A percentile compares a stretch with the other conserved stretches of the same genome.
Evolutionary conservation across 2,888 invertebrate species (phyloP).

Genomic region (Molanna angustata): DNA sequence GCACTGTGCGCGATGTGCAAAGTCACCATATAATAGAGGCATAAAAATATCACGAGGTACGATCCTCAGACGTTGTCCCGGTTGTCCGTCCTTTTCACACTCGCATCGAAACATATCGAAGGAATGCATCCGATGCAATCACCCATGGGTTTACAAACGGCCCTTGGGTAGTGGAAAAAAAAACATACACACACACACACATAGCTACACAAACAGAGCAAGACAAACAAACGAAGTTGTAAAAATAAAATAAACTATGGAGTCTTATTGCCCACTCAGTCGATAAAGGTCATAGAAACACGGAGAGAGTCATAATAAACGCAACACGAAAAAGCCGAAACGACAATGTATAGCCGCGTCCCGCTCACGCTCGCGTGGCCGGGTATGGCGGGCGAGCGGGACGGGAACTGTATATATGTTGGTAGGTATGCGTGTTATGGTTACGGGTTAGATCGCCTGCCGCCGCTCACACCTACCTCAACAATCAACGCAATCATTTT

Average conservation of each 20-base stretch:
- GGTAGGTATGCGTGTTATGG: no score
- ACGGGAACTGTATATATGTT: constrained; percentile 3
- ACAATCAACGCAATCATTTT: constrained; percentile 39
- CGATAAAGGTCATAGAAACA: constrained; percentile 25
- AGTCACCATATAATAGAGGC: constrained; percentile 30
- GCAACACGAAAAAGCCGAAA: constrained; percentile 21
- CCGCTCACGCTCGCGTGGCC: constrained; percentile 2
- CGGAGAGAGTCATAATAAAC: constrained; percentile 7
- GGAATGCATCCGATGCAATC: no score
- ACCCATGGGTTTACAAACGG: no score
- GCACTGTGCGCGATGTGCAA: no score
- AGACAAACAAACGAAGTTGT: constrained; percentile 3
- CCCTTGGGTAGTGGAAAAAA: no score
- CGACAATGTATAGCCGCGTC: constrained; percentile 6
- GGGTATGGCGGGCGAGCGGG: constrained; percentile 7
- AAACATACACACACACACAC: no score
- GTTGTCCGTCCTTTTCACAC: no score
- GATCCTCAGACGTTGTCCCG: constrained; percentile 4
- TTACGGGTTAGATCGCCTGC: not conserved
- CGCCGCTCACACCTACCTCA: constrained; percentile 26
- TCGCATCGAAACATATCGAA: no score
- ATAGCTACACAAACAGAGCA: no score
- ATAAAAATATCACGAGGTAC: constrained; percentile 29
- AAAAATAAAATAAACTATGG: constrained; percentile 28
- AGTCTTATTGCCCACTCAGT: constrained; percentile 19